These are phyloP conservation scores for Nesogale talazaci DNA, from an alignment of 2,113 vertebrate genomes.

Conservation along the genomic window DNA sequence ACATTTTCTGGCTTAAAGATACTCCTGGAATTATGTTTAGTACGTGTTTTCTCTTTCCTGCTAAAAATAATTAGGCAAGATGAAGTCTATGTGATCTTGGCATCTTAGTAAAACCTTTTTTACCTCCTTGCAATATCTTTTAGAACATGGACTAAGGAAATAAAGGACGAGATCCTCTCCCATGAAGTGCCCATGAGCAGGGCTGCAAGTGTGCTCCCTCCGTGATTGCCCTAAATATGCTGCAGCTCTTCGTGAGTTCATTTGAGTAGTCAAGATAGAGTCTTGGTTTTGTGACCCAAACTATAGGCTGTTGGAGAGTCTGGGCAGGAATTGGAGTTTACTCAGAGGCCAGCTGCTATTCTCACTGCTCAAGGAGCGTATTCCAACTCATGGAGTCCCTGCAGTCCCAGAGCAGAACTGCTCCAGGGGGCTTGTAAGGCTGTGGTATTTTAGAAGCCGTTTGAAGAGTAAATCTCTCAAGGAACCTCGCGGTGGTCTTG, in stretches of 20 bases:
- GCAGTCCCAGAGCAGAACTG: neutral
- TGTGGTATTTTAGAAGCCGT: neutral
- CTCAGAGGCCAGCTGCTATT: neutral
- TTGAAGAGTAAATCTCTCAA: neutral
- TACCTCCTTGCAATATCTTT: neutral
- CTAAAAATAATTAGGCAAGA: neutral
- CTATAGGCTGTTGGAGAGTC: neutral
- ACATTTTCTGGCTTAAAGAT: conserved; percentile 1
- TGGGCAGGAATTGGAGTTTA: neutral
- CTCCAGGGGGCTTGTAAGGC: neutral
- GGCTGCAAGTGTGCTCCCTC: neutral
- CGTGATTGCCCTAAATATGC: neutral
- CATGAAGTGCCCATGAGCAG: neutral
- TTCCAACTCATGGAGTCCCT: neutral
- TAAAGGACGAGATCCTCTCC: neutral
- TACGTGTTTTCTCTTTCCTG: neutral
- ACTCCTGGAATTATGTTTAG: conserved; percentile 6
- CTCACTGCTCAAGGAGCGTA: neutral
- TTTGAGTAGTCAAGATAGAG: conserved; percentile 12
- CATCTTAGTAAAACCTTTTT: neutral
- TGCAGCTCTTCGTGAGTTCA: neutral
- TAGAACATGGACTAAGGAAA: neutral
- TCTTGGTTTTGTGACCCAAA: neutral
- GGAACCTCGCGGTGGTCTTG: neutral
- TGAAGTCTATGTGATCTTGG: neutral